phyloP scores from a whole-genome alignment of 2,888 invertebrate species.

The Coenonympha arcania region DNA sequence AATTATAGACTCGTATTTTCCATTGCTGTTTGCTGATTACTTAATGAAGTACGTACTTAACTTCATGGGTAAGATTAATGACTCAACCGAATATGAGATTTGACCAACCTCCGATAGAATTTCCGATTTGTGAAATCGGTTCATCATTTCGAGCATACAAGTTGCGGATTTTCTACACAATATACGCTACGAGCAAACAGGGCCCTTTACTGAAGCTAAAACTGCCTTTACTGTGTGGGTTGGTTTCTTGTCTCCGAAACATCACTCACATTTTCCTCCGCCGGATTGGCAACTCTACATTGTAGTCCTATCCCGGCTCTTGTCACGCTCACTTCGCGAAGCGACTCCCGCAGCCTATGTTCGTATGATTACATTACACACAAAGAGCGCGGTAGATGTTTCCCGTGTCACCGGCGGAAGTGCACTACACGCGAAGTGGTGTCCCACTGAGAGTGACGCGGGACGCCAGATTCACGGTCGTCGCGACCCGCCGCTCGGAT shows the following conservation, averaged over 20 bases:
- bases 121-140: no score
- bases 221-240: neutral
- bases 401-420: conserved; percentile 44
- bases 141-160: no score
- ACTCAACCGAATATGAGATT: no score
- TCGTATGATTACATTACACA: conserved; percentile 33
- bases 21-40: no score
- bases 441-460: conserved; percentile 39
- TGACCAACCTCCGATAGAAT: no score
- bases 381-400: conserved; percentile 24
- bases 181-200: no score
- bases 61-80: no score
- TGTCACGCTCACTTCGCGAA: conserved; percentile 40
- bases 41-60: no score
- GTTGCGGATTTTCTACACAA: no score
- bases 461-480: conserved; percentile 68
- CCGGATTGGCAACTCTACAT: conserved; percentile 66
- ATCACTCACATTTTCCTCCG: conserved; percentile 67
- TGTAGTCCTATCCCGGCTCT: conserved; percentile 44
- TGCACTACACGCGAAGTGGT: conserved; percentile 55
- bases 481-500: conserved; percentile 59
- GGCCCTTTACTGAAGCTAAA: neutral
- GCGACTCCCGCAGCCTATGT: conserved; percentile 35
- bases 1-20: no score
- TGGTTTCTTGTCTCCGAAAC: conserved; percentile 12